Conservation (phyloP, 2,797 vertebrate genomes). For the Rhynchotus rufescens region DNA sequence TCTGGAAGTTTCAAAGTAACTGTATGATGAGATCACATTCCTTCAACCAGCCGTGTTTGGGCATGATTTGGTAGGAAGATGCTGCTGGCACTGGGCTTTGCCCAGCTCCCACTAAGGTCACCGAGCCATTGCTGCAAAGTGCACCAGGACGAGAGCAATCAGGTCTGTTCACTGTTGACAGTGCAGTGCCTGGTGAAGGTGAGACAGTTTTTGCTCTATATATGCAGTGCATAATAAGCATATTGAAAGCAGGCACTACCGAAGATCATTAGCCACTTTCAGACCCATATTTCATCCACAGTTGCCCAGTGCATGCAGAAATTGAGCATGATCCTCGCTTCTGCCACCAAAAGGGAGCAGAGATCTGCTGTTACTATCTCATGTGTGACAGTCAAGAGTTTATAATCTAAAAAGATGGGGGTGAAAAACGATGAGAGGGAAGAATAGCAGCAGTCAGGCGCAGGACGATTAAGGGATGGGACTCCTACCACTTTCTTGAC, state of each 20-base stretch:
- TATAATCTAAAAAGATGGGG: neutral
- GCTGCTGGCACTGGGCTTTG: neutral
- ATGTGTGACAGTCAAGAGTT: neutral
- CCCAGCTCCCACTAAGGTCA: neutral
- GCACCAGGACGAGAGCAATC: fast-evolving
- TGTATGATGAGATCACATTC: neutral
- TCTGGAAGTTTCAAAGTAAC: neutral
- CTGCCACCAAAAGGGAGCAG: neutral
- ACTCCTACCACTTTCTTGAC: neutral
- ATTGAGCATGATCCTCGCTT: neutral
- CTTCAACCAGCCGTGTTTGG: fast-evolving
- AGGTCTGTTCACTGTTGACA: neutral
- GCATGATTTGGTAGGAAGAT: neutral
- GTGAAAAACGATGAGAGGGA: neutral
- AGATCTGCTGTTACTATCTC: fast-evolving
- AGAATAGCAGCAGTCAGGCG: neutral
- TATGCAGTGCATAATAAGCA: neutral
- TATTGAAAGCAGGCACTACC: neutral
- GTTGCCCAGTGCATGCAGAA: neutral
- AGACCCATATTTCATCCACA: neutral
- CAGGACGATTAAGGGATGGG: neutral
- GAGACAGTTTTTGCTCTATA: neutral
- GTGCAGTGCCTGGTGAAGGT: neutral
- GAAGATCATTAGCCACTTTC: neutral
- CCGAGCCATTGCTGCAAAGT: neutral